These are phyloP conservation scores for Drosophila infuscata DNA, from an alignment of 2,888 invertebrate genomes.

Conservation along the genomic window DNA sequence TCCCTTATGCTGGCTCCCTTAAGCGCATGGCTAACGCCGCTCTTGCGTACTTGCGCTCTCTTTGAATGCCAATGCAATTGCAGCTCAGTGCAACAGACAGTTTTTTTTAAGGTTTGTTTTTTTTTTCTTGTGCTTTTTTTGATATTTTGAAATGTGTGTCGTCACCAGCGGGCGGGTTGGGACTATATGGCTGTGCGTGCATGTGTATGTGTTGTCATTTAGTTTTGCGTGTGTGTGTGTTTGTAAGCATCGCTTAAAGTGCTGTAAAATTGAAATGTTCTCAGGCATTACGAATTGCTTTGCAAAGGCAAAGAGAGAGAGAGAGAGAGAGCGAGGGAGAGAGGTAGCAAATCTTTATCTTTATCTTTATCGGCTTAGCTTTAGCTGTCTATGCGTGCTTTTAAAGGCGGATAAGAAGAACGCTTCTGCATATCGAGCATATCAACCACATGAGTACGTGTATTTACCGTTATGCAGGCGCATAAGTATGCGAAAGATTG, in stretches of 20 bases:
- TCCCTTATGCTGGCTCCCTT: slow-evolving; percentile 20
- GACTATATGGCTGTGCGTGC: slow-evolving; percentile 6
- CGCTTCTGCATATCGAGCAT: slow-evolving; percentile 15
- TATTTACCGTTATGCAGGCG: slow-evolving; percentile 35
- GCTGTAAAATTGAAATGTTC: slow-evolving; percentile 64
- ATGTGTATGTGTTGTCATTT: slow-evolving; percentile 6
- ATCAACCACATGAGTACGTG: background rate
- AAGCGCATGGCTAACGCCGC: slow-evolving; percentile 14
- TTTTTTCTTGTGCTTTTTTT: slow-evolving; percentile 12
- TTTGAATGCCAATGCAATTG: slow-evolving; percentile 32
- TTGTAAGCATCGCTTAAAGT: slow-evolving; percentile 54
- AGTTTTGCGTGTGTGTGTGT: background rate
- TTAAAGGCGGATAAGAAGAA: slow-evolving; percentile 40
- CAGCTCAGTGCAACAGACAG: slow-evolving; percentile 56
- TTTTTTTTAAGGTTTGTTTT: slow-evolving; percentile 5
- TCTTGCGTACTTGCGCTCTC: slow-evolving; percentile 23
- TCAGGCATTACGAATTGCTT: slow-evolving; percentile 44
- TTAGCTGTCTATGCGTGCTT: slow-evolving; percentile 37
- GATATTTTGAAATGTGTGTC: slow-evolving; percentile 73
- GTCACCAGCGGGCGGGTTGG: slow-evolving; percentile 58
- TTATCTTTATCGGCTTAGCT: slow-evolving; percentile 71
- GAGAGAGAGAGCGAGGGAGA: background rate
- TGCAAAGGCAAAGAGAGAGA: slow-evolving; percentile 8
- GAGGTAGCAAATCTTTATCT: slow-evolving; percentile 64
- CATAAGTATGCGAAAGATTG: slow-evolving; percentile 27